phyloP scores from a whole-genome alignment of 2,113 vertebrate species.

The Scolopax mira region DNA sequence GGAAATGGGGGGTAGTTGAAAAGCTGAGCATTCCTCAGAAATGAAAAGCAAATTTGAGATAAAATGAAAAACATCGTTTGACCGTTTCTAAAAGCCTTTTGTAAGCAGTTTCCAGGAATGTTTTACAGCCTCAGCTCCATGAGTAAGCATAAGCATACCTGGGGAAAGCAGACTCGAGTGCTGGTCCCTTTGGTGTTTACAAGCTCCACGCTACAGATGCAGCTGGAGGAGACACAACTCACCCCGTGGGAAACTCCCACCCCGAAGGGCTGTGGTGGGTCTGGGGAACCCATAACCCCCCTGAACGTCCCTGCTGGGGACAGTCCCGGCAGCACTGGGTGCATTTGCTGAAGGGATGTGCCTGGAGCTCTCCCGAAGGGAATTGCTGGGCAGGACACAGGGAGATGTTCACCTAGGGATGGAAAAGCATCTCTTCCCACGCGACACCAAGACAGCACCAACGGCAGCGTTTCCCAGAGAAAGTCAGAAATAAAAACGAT shows the following conservation, averaged over 20 bases:
- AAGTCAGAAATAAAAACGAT: not conserved
- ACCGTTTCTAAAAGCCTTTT: not conserved
- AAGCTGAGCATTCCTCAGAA: not conserved
- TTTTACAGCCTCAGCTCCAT: not conserved
- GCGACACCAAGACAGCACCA: fast-evolving
- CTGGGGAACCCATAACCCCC: not conserved
- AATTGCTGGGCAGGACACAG: fast-evolving
- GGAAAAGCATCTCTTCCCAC: fast-evolving
- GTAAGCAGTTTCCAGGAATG: constrained; percentile 13
- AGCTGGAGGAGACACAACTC: not conserved
- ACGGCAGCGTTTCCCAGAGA: fast-evolving
- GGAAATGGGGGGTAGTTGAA: not conserved
- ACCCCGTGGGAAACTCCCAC: not conserved
- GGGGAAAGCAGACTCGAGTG: not conserved
- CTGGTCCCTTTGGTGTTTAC: not conserved
- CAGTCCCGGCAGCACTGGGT: fast-evolving
- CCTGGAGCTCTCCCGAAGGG: not conserved
- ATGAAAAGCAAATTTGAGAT: not conserved
- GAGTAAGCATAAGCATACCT: not conserved
- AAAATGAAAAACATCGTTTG: not conserved
- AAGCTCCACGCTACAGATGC: not conserved
- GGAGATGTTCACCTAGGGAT: not conserved
- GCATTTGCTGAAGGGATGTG: not conserved
- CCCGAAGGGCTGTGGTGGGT: not conserved
- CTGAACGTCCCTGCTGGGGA: fast-evolving